Percentiles rank a stretch among this genome's conserved stretches.
Evolutionary conservation across 2,113 vertebrate genomes (phyloP).

Genomic region (Pseudorhombus dupliciocellatus): DNA sequence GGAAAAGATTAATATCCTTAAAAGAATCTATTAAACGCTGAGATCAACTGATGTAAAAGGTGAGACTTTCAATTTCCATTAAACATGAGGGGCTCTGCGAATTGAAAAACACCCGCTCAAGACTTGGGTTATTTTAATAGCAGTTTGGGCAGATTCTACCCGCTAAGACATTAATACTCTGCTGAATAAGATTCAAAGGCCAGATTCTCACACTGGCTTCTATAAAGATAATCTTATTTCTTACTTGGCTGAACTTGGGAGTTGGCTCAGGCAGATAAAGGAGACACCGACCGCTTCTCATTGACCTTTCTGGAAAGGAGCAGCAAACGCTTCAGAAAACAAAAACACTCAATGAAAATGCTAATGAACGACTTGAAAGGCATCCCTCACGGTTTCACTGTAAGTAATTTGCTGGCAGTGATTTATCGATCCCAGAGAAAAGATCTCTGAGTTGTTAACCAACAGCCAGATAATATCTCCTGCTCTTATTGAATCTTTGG

Average conservation of each 20-base stretch:
- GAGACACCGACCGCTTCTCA: slow-evolving; percentile 71
- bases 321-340: slow-evolving; percentile 68
- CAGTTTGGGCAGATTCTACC: slow-evolving; percentile 65
- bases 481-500: slow-evolving; percentile 41
- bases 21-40: slow-evolving; percentile 77
- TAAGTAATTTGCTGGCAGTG: slow-evolving; percentile 58
- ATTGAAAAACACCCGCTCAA: slow-evolving; percentile 68
- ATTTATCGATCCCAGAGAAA: slow-evolving; percentile 64
- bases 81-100: slow-evolving; percentile 56
- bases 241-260: slow-evolving; percentile 78
- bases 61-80: slow-evolving; percentile 72
- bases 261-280: slow-evolving; percentile 76
- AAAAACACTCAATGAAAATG: slow-evolving; percentile 79
- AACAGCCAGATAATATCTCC: slow-evolving; percentile 43
- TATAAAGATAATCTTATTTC: slow-evolving; percentile 78
- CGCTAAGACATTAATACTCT: slow-evolving; percentile 70
- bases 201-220: slow-evolving; percentile 69
- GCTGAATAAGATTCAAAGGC: slow-evolving; percentile 74
- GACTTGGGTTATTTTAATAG: slow-evolving; percentile 69
- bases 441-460: slow-evolving; percentile 55
- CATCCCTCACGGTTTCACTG: slow-evolving; percentile 53
- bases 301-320: slow-evolving; percentile 77
- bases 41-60: slow-evolving; percentile 72
- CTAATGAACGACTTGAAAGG: slow-evolving; percentile 69
- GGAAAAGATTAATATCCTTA: slow-evolving; percentile 74